Conservation (phyloP, 2,797 vertebrate genomes). For the Holocentrus rufus region DNA sequence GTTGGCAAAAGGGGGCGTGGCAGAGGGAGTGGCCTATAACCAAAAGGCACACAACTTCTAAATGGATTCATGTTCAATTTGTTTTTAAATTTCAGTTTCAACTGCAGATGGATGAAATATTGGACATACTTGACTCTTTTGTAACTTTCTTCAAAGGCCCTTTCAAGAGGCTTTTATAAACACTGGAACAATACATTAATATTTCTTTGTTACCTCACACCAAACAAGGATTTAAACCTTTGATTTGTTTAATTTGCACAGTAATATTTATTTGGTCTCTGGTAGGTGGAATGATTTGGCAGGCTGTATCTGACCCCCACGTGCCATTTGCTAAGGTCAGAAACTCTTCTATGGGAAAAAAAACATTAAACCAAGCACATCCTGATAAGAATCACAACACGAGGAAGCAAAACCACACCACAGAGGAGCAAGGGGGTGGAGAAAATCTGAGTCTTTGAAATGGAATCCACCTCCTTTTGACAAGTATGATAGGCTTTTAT, state of each 20-base stretch:
- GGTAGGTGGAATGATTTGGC: neutral
- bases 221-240: neutral
- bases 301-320: neutral
- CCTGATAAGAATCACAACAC: neutral
- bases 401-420: neutral
- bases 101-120: neutral
- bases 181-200: neutral
- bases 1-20: too few species aligned
- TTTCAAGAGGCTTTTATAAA: neutral
- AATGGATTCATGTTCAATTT: too few species aligned
- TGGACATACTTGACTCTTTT: too few species aligned
- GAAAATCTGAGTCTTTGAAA: neutral
- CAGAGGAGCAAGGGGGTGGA: too few species aligned
- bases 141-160: neutral
- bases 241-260: neutral
- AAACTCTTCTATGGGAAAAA: neutral
- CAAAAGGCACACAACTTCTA: too few species aligned
- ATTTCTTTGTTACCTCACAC: neutral
- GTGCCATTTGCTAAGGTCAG: neutral
- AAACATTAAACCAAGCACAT: neutral
- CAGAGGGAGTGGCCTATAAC: too few species aligned
- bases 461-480: neutral
- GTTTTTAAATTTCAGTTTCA: too few species aligned
- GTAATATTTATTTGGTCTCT: slow-evolving; percentile 13
- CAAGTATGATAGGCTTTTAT: neutral